Conservation (phyloP, 2,113 vertebrate genomes). For the Microcebus murinus region DNA sequence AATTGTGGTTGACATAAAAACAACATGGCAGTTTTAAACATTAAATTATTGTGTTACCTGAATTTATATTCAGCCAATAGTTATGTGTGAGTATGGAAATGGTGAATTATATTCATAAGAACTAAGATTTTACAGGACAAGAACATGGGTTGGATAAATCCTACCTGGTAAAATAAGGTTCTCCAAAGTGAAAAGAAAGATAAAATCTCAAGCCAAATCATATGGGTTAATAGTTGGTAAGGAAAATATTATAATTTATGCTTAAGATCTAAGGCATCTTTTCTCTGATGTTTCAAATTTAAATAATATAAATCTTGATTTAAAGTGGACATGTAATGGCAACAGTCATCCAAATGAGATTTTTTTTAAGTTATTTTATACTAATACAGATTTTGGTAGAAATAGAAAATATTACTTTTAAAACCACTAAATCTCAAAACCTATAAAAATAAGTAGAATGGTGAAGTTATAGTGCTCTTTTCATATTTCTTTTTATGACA, state of each 20-base stretch:
- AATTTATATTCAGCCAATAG: not conserved
- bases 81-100: not conserved
- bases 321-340: not conserved
- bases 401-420: not conserved
- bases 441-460: not conserved
- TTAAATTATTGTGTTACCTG: not conserved
- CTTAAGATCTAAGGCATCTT: not conserved
- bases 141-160: not conserved
- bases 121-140: not conserved
- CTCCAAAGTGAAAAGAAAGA: not conserved
- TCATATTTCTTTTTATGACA: not conserved
- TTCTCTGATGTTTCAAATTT: not conserved
- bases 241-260: not conserved
- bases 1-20: not conserved
- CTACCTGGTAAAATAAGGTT: not conserved
- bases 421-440: not conserved
- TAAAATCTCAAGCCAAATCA: not conserved
- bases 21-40: not conserved
- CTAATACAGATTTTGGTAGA: too few species aligned
- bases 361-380: too few species aligned
- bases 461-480: not conserved
- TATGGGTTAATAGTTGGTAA: not conserved
- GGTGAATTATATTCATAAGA: not conserved
- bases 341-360: not conserved
- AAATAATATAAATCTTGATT: conserved; percentile 15